These are phyloP conservation scores for Leucoraja ocellata DNA, from an alignment of 2,797 vertebrate species.

Conservation along the genomic window DNA sequence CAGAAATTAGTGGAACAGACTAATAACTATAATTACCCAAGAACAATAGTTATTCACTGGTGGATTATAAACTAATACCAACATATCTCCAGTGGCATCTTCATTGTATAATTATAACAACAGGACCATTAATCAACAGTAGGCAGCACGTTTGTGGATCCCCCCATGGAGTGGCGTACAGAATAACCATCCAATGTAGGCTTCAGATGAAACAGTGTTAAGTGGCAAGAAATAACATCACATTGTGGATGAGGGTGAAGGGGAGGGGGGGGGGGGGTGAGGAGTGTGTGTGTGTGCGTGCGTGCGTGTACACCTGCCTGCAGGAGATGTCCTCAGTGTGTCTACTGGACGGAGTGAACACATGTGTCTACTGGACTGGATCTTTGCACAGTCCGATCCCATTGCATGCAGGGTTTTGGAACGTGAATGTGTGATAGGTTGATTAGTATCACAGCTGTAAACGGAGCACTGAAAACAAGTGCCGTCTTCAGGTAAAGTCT, in stretches of 20 bases:
- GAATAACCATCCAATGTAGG: neutral
- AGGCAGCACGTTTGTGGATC: no score
- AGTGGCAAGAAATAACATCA: neutral
- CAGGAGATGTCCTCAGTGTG: neutral
- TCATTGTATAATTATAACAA: constrained; percentile 12
- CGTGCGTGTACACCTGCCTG: neutral
- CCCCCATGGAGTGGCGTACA: neutral
- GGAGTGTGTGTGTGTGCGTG: no score
- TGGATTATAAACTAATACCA: constrained; percentile 22
- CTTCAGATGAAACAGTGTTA: neutral
- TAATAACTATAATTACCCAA: constrained; percentile 24
- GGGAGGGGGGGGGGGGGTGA: no score
- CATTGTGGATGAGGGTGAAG: no score
- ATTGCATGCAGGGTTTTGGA: neutral
- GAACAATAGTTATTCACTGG: neutral
- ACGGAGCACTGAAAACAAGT: neutral
- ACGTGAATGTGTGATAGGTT: no score
- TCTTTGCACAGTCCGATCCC: neutral
- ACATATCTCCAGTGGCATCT: neutral
- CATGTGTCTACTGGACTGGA: neutral
- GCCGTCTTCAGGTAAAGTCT: neutral
- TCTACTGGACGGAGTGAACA: neutral
- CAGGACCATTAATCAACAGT: constrained; percentile 21
- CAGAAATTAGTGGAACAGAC: constrained; percentile 4
- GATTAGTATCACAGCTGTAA: neutral